phyloP scores from a whole-genome alignment of 2,113 vertebrate genomes.

The Gavia stellata region DNA sequence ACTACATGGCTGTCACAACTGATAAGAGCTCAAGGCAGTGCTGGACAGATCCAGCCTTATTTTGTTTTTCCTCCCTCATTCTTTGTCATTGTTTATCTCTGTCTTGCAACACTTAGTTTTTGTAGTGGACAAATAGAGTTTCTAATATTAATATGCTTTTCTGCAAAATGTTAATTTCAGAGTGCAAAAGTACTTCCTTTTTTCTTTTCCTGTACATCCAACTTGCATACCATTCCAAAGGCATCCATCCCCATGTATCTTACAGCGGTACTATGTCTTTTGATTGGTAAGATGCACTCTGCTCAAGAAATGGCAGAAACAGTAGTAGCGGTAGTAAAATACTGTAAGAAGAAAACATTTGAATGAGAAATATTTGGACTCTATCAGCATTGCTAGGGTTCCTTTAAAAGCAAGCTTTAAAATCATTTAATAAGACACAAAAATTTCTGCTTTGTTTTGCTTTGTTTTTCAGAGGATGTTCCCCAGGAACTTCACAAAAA shows the following conservation, averaged over 20 bases:
- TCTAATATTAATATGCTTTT: neutral
- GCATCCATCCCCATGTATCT: neutral
- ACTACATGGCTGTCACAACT: neutral
- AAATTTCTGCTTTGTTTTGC: neutral
- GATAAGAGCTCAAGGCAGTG: neutral
- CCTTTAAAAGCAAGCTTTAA: neutral
- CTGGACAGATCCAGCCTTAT: neutral
- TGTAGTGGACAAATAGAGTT: neutral
- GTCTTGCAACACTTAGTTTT: neutral
- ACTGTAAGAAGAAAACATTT: neutral
- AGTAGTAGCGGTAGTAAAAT: neutral
- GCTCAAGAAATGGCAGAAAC: neutral
- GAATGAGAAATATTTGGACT: neutral
- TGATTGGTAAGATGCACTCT: neutral
- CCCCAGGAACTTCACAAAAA: neutral
- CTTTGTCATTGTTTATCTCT: constrained; percentile 28
- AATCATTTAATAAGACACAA: neutral
- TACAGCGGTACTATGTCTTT: neutral
- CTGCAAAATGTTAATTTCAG: neutral
- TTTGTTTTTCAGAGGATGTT: neutral
- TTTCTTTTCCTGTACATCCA: neutral
- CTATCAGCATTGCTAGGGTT: neutral
- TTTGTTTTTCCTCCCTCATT: neutral
- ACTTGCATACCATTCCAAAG: neutral
- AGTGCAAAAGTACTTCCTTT: neutral